Evolutionary conservation across 2,888 invertebrate genomes (phyloP).

Genomic region (Zaprionus obscuricornis): DNA sequence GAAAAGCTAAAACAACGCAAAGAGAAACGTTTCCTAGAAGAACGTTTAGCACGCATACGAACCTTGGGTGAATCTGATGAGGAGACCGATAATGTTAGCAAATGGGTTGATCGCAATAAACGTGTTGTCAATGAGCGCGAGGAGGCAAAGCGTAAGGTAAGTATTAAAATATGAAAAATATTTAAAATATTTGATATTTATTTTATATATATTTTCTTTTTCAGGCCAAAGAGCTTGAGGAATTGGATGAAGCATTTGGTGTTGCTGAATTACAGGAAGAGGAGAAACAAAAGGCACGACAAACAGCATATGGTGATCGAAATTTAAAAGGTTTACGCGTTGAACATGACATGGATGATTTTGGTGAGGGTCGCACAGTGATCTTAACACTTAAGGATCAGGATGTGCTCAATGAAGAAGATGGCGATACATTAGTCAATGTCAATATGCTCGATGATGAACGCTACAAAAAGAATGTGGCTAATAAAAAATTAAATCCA

Average conservation of each 20-base stretch:
- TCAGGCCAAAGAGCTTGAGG: conserved; percentile 95
- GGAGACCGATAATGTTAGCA: conserved; percentile 89
- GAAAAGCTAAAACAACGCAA: conserved; percentile 90
- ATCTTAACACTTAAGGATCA: conserved; percentile 97
- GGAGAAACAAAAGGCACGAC: conserved; percentile 86
- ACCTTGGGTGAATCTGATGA: conserved; percentile 91
- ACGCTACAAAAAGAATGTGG: conserved; percentile 92
- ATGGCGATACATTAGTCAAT: conserved; percentile 95
- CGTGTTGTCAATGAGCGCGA: conserved; percentile 90
- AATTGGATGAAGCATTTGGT: conserved; percentile 97
- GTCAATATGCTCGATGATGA: conserved; percentile 95
- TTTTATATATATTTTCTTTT: conserved; percentile 18
- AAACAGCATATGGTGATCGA: conserved; percentile 87
- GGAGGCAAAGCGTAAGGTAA: conserved; percentile 89
- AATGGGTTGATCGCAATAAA: conserved; percentile 94
- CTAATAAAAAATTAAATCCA: conserved; percentile 92
- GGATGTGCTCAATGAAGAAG: conserved; percentile 93
- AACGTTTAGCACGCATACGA: conserved; percentile 88
- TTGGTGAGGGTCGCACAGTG: conserved; percentile 91
- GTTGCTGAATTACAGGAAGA: conserved; percentile 92
- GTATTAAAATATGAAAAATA: neutral
- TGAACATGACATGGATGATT: conserved; percentile 90
- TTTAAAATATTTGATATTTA: conserved; percentile 18
- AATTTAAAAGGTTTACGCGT: conserved; percentile 93
- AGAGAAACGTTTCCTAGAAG: conserved; percentile 88